Evolutionary conservation across 2,113 vertebrate species (phyloP), one percentile per base, ranked within the genome.

Genomic region (Dipodomys spectabilis): DNA sequence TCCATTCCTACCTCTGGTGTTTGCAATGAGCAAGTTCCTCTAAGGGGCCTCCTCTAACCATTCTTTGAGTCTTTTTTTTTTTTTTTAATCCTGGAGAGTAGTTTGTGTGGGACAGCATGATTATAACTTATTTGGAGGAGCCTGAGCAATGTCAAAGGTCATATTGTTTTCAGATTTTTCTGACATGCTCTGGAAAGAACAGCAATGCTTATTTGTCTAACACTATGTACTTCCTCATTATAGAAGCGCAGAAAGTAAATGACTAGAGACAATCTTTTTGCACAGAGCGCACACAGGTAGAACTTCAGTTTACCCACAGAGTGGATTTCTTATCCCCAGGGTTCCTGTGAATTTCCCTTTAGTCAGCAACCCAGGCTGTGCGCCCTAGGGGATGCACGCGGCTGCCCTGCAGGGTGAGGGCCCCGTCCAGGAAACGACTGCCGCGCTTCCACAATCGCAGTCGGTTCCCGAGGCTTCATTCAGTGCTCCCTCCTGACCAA

Each of bases 391-490:
- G 93, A 87, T 89, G 89, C 78, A 73, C 0, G 6, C 25, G 28
- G 75, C 91, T 88, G 71, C 74, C 85, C 72, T 74, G 1, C 2
- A 10, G 32, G 64, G 74, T 68, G 53, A 88, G 86, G 75, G 81
- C 64, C 32, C 45, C 64, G 11, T 87, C 79, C 83, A 94, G 80
- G 92, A 96, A 96, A 92, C 88, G 88, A 92, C 57, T 73, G 80
- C 81, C 83, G 72, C 88, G 92, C 71, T 88, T 94, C 94, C 49
- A 35, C 86, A 92, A 95, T 57, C 35, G 71, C 90, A 83, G 80
- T 73, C 44, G 57, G 57, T 82, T 90, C 71, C 92, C 73, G 74
- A 94, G 90, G 75, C 85, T 93, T 67, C 28, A 22, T 60, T n/a
- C 32, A 44, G 22, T 86, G 32, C 39, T 79, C 84, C 95, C 85